These are phyloP conservation scores for Pemphigus obesinymphae DNA, from an alignment of 1,140 invertebrate genomes.

Conservation along the genomic window DNA sequence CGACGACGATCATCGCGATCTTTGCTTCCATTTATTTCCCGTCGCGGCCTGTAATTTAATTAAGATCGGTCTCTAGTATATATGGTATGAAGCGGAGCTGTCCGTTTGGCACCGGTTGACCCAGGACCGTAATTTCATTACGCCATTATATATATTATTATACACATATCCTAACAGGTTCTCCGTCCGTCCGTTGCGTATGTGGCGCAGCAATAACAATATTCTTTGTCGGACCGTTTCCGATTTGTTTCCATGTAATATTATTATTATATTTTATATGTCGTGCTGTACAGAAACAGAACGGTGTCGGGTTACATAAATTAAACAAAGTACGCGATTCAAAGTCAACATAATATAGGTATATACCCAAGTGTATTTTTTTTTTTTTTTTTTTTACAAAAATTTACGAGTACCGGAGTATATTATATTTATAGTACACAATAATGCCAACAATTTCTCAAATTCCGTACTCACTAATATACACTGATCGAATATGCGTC, in stretches of 20 bases:
- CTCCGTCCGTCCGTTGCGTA: background rate
- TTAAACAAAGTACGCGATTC: too few species aligned
- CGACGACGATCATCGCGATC: background rate
- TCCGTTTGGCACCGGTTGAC: constrained; percentile 28
- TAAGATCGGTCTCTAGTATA: background rate
- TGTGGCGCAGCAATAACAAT: too few species aligned
- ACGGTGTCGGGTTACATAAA: background rate
- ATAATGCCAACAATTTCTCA: too few species aligned
- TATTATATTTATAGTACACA: too few species aligned
- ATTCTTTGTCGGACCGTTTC: constrained; percentile 3
- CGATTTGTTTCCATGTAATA: constrained; percentile 5
- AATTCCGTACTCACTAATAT: too few species aligned
- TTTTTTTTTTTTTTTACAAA: too few species aligned
- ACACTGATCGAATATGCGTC: too few species aligned
- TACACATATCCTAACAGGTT: background rate
- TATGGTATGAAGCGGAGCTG: background rate
- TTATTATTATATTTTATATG: background rate
- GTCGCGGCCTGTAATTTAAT: constrained; percentile 24
- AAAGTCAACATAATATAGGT: too few species aligned
- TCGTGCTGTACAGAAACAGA: background rate
- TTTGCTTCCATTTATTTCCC: background rate
- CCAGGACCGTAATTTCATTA: constrained; percentile 21
- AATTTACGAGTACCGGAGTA: too few species aligned
- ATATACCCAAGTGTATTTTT: too few species aligned
- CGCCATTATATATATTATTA: background rate